These are phyloP conservation scores for Panthera tigris DNA, from an alignment of 2,113 vertebrate species.

Conservation along the genomic window DNA sequence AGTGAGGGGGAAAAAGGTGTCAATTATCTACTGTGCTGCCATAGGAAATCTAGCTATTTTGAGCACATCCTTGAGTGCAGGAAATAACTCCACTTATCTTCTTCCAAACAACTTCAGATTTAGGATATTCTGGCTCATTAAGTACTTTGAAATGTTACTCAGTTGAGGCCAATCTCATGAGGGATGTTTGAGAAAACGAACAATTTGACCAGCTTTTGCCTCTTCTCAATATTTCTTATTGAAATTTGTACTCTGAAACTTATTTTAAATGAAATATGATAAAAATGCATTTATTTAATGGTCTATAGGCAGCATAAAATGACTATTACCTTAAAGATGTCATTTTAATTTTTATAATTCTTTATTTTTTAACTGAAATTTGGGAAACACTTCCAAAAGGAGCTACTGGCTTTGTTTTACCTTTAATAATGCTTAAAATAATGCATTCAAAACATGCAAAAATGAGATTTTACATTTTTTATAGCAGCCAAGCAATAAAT, in stretches of 20 bases:
- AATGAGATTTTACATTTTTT: neutral
- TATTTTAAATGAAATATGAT: neutral
- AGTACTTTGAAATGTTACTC: neutral
- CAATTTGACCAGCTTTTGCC: neutral
- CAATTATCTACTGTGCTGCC: neutral
- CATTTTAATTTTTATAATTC: neutral
- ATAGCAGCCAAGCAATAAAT: neutral
- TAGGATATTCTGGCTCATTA: neutral
- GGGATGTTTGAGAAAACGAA: neutral
- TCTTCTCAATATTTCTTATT: neutral
- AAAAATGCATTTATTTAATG: neutral
- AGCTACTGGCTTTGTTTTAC: neutral
- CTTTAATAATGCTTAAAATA: neutral
- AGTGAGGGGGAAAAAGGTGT: neutral
- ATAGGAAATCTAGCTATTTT: slow-evolving; percentile 6
- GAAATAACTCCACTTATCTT: neutral
- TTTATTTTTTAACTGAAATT: neutral
- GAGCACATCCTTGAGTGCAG: neutral
- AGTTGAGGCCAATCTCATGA: neutral
- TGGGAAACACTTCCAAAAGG: neutral
- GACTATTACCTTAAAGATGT: neutral
- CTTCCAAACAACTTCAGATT: neutral
- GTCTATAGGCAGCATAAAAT: neutral
- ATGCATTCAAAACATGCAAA: neutral
- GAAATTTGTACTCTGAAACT: neutral